Conservation (phyloP, 2,888 invertebrate species). For the Leptogaster cylindrica region DNA sequence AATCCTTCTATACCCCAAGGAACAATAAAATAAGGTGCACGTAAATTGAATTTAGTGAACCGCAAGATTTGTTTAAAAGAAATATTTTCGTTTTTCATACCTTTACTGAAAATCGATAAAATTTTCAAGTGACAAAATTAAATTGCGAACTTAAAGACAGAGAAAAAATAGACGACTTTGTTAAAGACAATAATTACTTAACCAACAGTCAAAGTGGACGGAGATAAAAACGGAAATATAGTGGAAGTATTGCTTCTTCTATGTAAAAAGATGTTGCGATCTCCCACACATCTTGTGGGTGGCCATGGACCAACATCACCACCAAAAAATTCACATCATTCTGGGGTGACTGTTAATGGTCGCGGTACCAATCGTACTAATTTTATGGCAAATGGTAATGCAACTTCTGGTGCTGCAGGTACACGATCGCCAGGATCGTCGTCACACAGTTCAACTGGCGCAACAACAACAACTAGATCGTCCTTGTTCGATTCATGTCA, state of each 20-base stretch:
- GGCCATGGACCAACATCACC: slow-evolving; percentile 56
- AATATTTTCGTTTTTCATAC: too few relatives aligned
- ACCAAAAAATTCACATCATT: slow-evolving; percentile 37
- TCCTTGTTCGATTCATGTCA: slow-evolving; percentile 76
- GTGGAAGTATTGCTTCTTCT: slow-evolving; percentile 51
- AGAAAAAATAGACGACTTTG: too few relatives aligned
- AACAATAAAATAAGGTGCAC: slow-evolving; percentile 29
- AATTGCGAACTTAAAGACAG: too few relatives aligned
- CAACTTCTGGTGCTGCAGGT: slow-evolving; percentile 44
- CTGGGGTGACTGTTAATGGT: slow-evolving; percentile 51
- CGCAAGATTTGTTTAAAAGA: too few relatives aligned
- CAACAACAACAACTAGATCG: slow-evolving; percentile 66
- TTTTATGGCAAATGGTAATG: slow-evolving; percentile 30
- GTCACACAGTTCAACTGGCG: slow-evolving; percentile 51
- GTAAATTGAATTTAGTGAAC: slow-evolving; percentile 19
- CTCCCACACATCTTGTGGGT: slow-evolving; percentile 63
- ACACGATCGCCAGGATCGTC: slow-evolving; percentile 39
- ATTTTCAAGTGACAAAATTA: too few relatives aligned
- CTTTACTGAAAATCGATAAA: too few relatives aligned
- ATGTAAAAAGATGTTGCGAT: slow-evolving; percentile 63
- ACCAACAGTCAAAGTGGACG: slow-evolving; percentile 42
- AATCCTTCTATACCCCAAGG: background rate
- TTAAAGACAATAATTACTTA: too few relatives aligned
- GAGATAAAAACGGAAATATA: slow-evolving; percentile 47
- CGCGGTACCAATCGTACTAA: slow-evolving; percentile 21